A percentile compares a stretch with the other conserved stretches of the same genome.
Conservation (phyloP, 1,140 invertebrate species). For the Papilio glaucus region DNA sequence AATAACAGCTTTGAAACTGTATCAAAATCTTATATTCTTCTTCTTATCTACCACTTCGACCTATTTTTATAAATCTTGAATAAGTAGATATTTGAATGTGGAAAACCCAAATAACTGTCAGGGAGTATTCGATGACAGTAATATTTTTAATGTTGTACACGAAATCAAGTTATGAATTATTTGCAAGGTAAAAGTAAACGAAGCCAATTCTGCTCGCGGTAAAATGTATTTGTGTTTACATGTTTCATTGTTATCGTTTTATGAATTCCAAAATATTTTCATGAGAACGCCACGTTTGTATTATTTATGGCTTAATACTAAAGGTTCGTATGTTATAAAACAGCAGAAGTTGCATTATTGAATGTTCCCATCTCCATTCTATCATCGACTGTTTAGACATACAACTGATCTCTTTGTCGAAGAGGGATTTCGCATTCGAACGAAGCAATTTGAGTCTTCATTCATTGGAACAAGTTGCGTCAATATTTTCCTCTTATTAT, state of each 20-base stretch:
- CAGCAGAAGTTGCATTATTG: no score
- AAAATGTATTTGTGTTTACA: slow-evolving; percentile 31
- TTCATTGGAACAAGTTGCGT: no score
- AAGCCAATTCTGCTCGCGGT: slow-evolving; percentile 21
- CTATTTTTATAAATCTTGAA: no score
- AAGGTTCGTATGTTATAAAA: neutral
- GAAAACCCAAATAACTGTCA: no score
- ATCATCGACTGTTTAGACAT: neutral
- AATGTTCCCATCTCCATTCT: neutral
- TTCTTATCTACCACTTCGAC: no score
- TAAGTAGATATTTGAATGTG: no score
- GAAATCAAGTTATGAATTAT: neutral
- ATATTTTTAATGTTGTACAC: neutral
- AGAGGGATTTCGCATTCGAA: no score
- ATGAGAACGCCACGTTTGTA: slow-evolving; percentile 18
- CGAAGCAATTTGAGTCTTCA: no score
- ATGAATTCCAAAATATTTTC: slow-evolving; percentile 36
- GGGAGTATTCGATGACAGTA: neutral
- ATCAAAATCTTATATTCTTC: neutral
- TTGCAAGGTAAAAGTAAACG: slow-evolving; percentile 35
- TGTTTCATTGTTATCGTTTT: slow-evolving; percentile 32
- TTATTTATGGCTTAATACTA: slow-evolving; percentile 34
- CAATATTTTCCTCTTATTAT: no score
- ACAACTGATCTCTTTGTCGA: neutral
- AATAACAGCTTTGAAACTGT: neutral